A percentile compares a stretch with the other conserved stretches of the same genome.
phyloP scores from a whole-genome alignment of 2,888 invertebrate genomes.

The Pyralis farinalis region DNA sequence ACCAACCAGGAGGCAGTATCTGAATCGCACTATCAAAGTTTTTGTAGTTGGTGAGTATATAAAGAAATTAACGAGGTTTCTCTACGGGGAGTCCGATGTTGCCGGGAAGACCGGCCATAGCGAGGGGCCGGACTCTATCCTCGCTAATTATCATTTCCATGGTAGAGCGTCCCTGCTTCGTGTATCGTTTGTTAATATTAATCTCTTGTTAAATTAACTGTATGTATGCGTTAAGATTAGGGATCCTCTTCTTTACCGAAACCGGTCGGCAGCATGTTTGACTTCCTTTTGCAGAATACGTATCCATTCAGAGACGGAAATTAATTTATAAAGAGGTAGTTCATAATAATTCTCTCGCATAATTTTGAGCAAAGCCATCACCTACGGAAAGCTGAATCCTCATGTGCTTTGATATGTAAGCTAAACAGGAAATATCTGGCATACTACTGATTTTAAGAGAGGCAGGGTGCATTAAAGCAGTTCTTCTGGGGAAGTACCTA shows the following conservation, averaged over 20 bases:
- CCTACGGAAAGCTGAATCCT: too few relatives aligned
- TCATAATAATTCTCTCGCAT: too few relatives aligned
- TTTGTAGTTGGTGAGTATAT: conserved; percentile 35
- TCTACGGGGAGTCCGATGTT: conserved; percentile 72
- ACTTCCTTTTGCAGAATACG: conserved; percentile 74
- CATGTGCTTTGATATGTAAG: too few relatives aligned
- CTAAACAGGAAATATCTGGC: too few relatives aligned
- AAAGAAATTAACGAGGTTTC: conserved; percentile 14
- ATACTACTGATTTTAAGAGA: too few relatives aligned
- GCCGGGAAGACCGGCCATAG: conserved; percentile 72
- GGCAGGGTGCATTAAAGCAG: too few relatives aligned
- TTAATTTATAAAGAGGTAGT: too few relatives aligned
- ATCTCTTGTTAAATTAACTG: conserved; percentile 75
- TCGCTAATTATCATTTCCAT: conserved; percentile 56
- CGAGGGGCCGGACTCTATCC: conserved; percentile 76
- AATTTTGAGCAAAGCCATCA: too few relatives aligned
- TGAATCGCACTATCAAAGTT: conserved; percentile 58
- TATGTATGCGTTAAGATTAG: conserved; percentile 81
- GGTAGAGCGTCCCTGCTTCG: conserved; percentile 78
- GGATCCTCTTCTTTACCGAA: conserved; percentile 74
- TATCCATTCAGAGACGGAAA: too few relatives aligned
- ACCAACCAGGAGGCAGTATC: conserved; percentile 48
- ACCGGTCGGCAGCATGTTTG: conserved; percentile 73
- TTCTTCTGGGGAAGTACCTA: too few relatives aligned
- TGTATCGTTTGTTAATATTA: conserved; percentile 78